Evolutionary conservation across 1,140 invertebrate genomes (phyloP), one percentile per base, ranked within the genome.

Genomic region (Drosophila lini): DNA sequence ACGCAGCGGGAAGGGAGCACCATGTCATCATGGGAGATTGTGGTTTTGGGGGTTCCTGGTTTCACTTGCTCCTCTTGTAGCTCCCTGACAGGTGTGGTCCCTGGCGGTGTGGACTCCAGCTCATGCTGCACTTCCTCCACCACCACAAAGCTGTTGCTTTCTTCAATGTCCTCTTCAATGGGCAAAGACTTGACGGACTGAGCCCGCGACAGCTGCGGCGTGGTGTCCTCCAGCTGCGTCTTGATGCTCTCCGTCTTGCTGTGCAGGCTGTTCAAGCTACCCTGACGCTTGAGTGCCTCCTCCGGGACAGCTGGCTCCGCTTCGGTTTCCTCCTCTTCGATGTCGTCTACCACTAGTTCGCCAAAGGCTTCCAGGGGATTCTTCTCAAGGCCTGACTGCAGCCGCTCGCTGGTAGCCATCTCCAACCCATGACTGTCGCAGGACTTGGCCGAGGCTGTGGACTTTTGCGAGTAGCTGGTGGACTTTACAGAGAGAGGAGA

Each of bases 191-290:
- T 92, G 0, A 65, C 71, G 0, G 91, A 92, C 42, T 92, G 91
- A 0, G 91, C 77, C 1, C 90, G 74, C 9, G 91, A 92, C 1
- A 91, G 50, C 38, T 88, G 69, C 15, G 90, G 90, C 0, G 90
- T 82, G 4, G 74, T 69, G 38, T 90, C 90, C 34, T 91, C 90
- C 36, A 91, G 28, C 34, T 89, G 86, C 7, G 90, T 91, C 55
- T 81, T 82, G 13, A 91, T 91, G 61, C 90, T 91, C 45, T 91
- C 90, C 13, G 78, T 85, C 67, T 91, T 91, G 42, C 90, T 91
- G 34, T 91, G 86, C 5, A 90, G 44, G 36, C 85, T 91, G 11
- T 65, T 90, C 0, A 82, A 41, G 53, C 90, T 91, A 15, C 80
- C 90, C 13, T 90, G 81, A 0, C 77, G 89, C 32, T 78, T 80